Evolutionary conservation across 2,888 invertebrate genomes (phyloP).

Genomic region (Hypselothyrea guttata): DNA sequence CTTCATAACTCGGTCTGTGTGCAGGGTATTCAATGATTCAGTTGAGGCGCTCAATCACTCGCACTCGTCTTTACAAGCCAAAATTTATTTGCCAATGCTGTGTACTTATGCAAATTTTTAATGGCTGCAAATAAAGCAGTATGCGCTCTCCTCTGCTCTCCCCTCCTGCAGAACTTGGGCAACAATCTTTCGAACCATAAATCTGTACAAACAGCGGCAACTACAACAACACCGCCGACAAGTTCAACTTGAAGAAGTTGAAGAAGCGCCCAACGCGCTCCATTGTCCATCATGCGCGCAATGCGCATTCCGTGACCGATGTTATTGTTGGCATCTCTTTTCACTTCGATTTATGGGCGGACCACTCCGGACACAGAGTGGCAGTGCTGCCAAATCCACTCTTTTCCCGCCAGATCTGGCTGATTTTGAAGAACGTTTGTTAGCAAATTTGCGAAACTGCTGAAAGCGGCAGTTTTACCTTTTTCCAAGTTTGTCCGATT

Average conservation of each 20-base stretch:
- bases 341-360: constrained; percentile 15
- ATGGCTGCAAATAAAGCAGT: constrained; percentile 51
- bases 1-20: neutral
- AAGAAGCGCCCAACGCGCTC: neutral
- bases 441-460: no score
- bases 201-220: constrained; percentile 38
- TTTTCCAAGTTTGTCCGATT: no score
- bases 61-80: constrained; percentile 29
- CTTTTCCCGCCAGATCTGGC: no score
- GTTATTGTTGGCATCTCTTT: constrained; percentile 47
- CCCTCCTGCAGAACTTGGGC: constrained; percentile 13
- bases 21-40: constrained; percentile 31
- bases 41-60: constrained; percentile 11
- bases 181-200: constrained; percentile 43
- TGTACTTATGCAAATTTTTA: constrained; percentile 58
- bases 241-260: neutral
- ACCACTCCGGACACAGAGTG: no score
- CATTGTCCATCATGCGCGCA: constrained; percentile 43
- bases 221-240: constrained; percentile 3
- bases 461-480: no score
- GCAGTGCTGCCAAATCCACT: no score
- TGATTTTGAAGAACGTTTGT: no score
- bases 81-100: constrained; percentile 36
- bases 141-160: neutral
- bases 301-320: constrained; percentile 43